These are phyloP conservation scores for Harpagus bidentatus DNA, from an alignment of 2,113 vertebrate species.

Conservation along the genomic window DNA sequence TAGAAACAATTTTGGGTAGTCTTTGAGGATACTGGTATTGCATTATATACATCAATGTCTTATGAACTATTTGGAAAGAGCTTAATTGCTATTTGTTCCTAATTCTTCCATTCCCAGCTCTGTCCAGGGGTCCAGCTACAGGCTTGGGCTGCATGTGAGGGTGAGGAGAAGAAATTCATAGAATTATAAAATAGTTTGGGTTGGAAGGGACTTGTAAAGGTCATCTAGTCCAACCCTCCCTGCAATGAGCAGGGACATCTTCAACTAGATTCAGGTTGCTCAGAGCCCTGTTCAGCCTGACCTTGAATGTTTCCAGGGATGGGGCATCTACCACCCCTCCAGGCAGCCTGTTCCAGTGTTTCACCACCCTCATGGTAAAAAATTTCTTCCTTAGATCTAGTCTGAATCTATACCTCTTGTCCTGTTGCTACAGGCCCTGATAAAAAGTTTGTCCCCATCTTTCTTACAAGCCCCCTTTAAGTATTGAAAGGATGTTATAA, in stretches of 20 bases:
- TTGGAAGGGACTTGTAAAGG: background rate
- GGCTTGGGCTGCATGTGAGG: background rate
- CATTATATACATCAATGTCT: background rate
- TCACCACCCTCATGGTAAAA: too few relatives aligned
- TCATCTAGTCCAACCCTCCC: background rate
- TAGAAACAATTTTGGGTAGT: background rate
- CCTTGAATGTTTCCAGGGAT: too few relatives aligned
- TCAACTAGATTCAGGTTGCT: too few relatives aligned
- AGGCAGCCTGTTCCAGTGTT: too few relatives aligned
- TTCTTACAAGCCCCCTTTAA: background rate
- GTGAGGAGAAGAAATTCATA: background rate
- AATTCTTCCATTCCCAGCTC: background rate
- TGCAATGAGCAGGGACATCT: too few relatives aligned
- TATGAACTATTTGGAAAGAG: background rate
- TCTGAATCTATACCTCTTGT: background rate
- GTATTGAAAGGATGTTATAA: fast-evolving
- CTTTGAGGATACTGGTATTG: background rate
- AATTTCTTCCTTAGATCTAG: background rate
- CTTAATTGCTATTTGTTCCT: background rate
- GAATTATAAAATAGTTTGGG: background rate
- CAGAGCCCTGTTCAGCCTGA: too few relatives aligned
- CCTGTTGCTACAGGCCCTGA: background rate
- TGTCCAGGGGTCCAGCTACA: background rate
- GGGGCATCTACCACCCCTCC: too few relatives aligned
- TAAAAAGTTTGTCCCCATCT: too few relatives aligned